phyloP scores from a whole-genome alignment of 2,888 invertebrate species.

The Oscheius sp. region DNA sequence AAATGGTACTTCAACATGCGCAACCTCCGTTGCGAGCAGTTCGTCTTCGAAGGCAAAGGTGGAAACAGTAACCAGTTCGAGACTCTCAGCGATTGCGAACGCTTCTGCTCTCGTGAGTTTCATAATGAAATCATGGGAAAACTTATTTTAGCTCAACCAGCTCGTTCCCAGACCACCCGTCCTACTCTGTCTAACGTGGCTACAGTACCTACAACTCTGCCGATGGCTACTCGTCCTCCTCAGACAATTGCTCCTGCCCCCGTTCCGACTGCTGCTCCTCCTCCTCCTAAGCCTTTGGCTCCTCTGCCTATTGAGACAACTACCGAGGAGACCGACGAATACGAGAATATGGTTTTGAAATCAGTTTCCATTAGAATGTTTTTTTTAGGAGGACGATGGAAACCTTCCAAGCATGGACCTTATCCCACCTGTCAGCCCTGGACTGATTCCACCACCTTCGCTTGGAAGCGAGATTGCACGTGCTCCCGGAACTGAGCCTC shows the following conservation, averaged over 20 bases:
- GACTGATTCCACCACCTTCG: neutral
- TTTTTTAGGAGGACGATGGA: neutral
- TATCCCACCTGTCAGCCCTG: conserved; percentile 16
- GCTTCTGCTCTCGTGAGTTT: conserved; percentile 54
- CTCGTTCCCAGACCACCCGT: conserved; percentile 2
- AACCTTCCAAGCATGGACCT: neutral
- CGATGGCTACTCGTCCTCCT: neutral
- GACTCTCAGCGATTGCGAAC: conserved; percentile 65
- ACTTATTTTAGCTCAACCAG: conserved; percentile 29
- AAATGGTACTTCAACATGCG: conserved; percentile 72
- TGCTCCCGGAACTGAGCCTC: conserved; percentile 43
- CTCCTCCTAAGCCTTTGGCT: conserved; percentile 4
- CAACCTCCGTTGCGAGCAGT: conserved; percentile 71
- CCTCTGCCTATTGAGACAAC: conserved; percentile 17
- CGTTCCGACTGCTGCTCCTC: conserved; percentile 16
- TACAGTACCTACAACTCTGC: conserved; percentile 13
- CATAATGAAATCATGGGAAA: neutral
- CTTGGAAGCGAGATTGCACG: no score
- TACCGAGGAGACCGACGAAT: conserved; percentile 8
- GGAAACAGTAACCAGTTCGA: conserved; percentile 71
- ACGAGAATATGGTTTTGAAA: neutral
- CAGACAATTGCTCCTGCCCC: conserved; percentile 12
- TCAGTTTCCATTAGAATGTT: neutral
- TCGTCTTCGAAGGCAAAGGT: conserved; percentile 69
- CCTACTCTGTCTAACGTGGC: conserved; percentile 23